These are phyloP conservation scores for Cyphomyrus discorhynchus DNA, from an alignment of 2,113 vertebrate species.

Conservation along the genomic window DNA sequence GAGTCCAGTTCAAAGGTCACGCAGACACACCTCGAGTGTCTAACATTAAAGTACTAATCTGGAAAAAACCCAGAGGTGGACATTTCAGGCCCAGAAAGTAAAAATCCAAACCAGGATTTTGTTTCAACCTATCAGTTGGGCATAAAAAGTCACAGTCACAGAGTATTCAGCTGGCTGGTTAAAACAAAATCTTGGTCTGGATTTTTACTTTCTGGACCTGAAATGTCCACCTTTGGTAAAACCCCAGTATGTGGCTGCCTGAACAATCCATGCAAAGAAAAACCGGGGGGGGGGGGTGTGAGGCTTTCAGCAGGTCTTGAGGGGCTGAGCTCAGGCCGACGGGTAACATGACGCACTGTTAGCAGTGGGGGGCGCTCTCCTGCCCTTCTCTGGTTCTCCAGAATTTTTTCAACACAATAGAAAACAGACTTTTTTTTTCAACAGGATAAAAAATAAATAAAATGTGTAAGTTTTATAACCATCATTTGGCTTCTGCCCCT, in stretches of 20 bases:
- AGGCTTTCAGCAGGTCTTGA: not conserved
- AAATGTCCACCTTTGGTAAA: not conserved
- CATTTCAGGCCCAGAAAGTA: too few species aligned
- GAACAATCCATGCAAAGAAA: not conserved
- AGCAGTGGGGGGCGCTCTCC: not conserved
- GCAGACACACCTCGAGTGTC: not conserved
- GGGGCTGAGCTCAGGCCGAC: not conserved
- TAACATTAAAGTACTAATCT: not conserved
- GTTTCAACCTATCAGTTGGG: too few species aligned
- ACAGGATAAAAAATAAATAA: not conserved
- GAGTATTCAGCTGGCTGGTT: too few species aligned
- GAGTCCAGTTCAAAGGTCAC: not conserved
- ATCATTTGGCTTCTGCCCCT: not conserved
- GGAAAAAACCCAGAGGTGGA: not conserved
- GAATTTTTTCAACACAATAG: not conserved
- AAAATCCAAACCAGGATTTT: too few species aligned
- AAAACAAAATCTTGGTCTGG: too few species aligned
- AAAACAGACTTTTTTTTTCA: not conserved
- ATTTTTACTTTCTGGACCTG: too few species aligned
- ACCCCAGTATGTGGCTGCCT: not conserved
- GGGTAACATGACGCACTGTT: not conserved
- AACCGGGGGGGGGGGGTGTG: not conserved
- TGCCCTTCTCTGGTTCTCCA: not conserved
- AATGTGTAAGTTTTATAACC: not conserved
- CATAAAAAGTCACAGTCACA: too few species aligned